Percentiles rank a stretch among this genome's conserved stretches.
These are phyloP conservation scores for Andricus grossulariae DNA, from an alignment of 1,140 invertebrate genomes.

Conservation along the genomic window DNA sequence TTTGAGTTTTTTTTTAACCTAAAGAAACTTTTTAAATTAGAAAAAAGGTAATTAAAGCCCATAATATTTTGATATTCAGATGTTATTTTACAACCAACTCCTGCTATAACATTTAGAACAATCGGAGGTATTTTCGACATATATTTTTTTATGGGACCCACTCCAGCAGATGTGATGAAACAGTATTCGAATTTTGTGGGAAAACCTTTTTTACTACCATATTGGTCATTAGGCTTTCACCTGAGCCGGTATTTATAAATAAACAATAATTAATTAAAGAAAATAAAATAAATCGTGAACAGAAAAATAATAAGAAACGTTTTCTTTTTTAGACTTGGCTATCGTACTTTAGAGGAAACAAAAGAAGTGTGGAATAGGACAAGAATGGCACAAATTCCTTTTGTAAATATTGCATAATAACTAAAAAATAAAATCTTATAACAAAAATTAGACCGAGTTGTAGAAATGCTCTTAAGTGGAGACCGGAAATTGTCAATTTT, in stretches of 20 bases:
- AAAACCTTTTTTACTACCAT: slow-evolving; percentile 89
- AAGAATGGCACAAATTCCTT: slow-evolving; percentile 84
- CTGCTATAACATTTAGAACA: slow-evolving; percentile 85
- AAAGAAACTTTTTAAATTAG: neutral
- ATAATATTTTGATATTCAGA: slow-evolving; percentile 62
- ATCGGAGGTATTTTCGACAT: slow-evolving; percentile 89
- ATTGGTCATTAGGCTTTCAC: slow-evolving; percentile 93
- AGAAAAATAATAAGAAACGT: neutral
- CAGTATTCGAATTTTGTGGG: slow-evolving; percentile 88
- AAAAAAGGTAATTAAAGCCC: neutral
- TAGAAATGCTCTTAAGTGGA: too few relatives aligned
- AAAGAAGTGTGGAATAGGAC: slow-evolving; percentile 82
- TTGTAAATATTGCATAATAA: slow-evolving; percentile 59
- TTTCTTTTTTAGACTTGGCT: slow-evolving; percentile 80
- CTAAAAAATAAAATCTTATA: neutral
- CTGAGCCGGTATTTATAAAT: slow-evolving; percentile 64
- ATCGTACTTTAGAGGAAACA: slow-evolving; percentile 82
- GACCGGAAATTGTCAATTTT: too few relatives aligned
- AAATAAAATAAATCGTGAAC: neutral
- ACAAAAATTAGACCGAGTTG: neutral
- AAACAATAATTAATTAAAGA: neutral
- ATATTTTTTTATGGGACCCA: slow-evolving; percentile 84
- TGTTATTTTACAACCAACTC: slow-evolving; percentile 86
- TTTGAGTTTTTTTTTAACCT: neutral
- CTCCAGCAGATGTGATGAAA: slow-evolving; percentile 81